Percentiles rank a stretch among this genome's conserved stretches.
phyloP scores from a whole-genome alignment of 2,888 invertebrate species.

The Schizaphis graminum region DNA sequence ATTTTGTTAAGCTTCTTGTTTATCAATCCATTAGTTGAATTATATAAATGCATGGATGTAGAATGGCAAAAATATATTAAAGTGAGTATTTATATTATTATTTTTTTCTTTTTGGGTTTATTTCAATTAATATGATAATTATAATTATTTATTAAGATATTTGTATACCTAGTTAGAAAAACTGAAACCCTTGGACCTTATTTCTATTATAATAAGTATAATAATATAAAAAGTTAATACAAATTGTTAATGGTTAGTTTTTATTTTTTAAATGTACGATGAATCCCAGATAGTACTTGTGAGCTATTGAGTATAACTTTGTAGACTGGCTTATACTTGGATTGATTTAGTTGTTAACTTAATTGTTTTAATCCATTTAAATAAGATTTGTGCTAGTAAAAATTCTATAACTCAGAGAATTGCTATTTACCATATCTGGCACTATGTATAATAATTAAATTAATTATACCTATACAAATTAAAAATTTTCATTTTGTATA shows the following conservation, averaged over 20 bases:
- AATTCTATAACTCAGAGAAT: no score
- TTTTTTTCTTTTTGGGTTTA: background rate
- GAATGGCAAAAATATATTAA: slow-evolving; percentile 54
- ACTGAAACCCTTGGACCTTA: background rate
- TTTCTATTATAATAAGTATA: background rate
- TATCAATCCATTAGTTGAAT: slow-evolving; percentile 47
- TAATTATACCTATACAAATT: background rate
- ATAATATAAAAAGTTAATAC: background rate
- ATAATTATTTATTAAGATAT: no score
- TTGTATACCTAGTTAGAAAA: background rate
- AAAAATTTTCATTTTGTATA: no score
- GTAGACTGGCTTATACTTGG: no score
- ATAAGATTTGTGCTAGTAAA: no score
- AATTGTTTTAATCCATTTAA: no score
- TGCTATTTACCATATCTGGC: no score
- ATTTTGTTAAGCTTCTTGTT: slow-evolving; percentile 41
- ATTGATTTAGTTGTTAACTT: no score
- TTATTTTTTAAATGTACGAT: background rate
- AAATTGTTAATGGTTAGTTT: background rate
- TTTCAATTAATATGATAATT: background rate
- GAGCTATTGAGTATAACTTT: no score
- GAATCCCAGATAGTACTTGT: no score
- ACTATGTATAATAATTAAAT: no score
- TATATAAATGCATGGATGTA: slow-evolving; percentile 48
- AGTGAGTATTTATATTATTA: slow-evolving; percentile 29